A percentile compares a stretch with the other conserved stretches of the same genome.
Evolutionary conservation across 1,140 invertebrate species (phyloP).

Genomic region (Heliconius hewitsoni): DNA sequence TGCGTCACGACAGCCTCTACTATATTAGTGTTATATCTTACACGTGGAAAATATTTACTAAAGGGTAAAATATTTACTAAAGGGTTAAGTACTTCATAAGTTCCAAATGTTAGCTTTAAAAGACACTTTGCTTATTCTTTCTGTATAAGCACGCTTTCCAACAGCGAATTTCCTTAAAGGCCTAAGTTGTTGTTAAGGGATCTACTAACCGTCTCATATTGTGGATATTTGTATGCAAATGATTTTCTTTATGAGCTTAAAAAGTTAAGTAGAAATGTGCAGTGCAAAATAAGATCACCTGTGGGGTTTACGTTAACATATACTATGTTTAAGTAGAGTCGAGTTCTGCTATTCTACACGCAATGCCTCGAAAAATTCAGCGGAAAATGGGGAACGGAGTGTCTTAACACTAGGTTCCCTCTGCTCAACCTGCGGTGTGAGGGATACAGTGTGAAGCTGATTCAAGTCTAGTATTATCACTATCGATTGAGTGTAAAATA

Average conservation of each 20-base stretch:
- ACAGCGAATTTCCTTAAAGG: conserved; percentile 4
- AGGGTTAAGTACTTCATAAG: background rate
- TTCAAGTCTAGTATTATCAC: too few relatives aligned
- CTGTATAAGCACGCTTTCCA: background rate
- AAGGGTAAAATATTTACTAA: background rate
- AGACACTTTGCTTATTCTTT: background rate
- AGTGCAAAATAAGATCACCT: background rate
- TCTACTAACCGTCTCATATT: background rate
- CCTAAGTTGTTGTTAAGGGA: background rate
- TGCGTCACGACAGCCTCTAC: too few relatives aligned
- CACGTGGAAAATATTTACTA: background rate
- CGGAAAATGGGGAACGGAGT: too few relatives aligned
- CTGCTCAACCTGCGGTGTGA: too few relatives aligned
- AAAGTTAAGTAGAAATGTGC: background rate
- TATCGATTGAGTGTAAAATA: too few relatives aligned
- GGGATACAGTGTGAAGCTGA: too few relatives aligned
- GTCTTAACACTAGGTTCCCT: too few relatives aligned
- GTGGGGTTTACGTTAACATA: background rate
- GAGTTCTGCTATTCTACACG: too few relatives aligned
- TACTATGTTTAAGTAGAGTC: too few relatives aligned
- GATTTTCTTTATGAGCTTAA: conserved; percentile 7
- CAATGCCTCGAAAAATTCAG: too few relatives aligned
- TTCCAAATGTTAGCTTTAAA: background rate
- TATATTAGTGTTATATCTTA: too few relatives aligned
- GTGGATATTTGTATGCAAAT: conserved; percentile 19